Evolutionary conservation across 2,797 vertebrate species (phyloP).

Genomic region (Danio aesculapii): DNA sequence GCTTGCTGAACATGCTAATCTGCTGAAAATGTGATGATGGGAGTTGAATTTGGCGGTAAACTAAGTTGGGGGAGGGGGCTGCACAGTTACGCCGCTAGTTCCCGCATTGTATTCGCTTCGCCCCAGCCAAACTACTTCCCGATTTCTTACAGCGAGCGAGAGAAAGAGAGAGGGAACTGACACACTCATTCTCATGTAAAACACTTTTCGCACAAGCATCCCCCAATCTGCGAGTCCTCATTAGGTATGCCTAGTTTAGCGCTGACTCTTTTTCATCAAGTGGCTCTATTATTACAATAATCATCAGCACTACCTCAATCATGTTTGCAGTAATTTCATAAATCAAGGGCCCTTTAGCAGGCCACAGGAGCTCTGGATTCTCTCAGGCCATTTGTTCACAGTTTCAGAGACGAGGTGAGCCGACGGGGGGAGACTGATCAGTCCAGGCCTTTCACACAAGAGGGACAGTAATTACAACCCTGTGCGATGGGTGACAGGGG

Average conservation of each 20-base stretch:
- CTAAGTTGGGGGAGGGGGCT: neutral
- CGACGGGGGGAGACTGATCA: slow-evolving; percentile 48
- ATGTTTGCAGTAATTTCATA: slow-evolving; percentile 65
- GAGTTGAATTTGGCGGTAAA: slow-evolving; percentile 26
- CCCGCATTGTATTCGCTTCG: slow-evolving; percentile 56
- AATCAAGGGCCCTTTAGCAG: slow-evolving; percentile 65
- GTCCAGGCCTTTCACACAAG: slow-evolving; percentile 47
- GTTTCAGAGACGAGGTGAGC: slow-evolving; percentile 56
- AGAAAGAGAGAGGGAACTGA: slow-evolving; percentile 47
- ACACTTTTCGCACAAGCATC: slow-evolving; percentile 60
- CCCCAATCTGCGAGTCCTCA: slow-evolving; percentile 62
- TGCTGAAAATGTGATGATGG: neutral
- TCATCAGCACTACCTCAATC: slow-evolving; percentile 62
- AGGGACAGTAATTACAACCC: slow-evolving; percentile 53
- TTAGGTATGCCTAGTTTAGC: slow-evolving; percentile 63
- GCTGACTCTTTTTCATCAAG: slow-evolving; percentile 63
- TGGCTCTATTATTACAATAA: slow-evolving; percentile 66
- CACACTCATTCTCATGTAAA: slow-evolving; percentile 67
- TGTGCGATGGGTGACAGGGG: slow-evolving; percentile 47
- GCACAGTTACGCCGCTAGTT: slow-evolving; percentile 33
- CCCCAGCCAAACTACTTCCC: slow-evolving; percentile 46
- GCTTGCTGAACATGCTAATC: neutral
- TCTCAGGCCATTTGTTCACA: slow-evolving; percentile 56
- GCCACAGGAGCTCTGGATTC: slow-evolving; percentile 55
- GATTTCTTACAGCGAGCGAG: slow-evolving; percentile 54